These are phyloP conservation scores for Stenichneumon culpator DNA, from an alignment of 2,888 invertebrate species.

Conservation along the genomic window DNA sequence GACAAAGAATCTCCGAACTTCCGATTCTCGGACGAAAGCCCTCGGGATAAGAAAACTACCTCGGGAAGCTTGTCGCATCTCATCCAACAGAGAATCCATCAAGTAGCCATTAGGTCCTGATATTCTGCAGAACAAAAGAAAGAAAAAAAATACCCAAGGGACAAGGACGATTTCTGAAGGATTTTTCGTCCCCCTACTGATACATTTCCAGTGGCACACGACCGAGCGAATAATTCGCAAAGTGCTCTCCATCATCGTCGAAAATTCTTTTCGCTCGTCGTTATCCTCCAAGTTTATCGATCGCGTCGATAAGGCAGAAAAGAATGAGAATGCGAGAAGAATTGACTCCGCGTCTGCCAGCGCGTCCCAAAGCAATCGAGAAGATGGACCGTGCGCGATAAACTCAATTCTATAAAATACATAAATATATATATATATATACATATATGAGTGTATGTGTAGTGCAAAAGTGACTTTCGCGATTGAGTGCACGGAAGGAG, in stretches of 20 bases:
- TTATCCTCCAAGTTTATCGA: background rate
- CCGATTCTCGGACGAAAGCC: background rate
- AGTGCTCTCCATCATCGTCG: constrained; percentile 1
- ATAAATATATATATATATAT: background rate
- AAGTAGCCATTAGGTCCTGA: constrained; percentile 42
- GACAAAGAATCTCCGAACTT: constrained; percentile 3
- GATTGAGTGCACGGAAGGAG: constrained; percentile 43
- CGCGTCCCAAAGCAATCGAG: constrained; percentile 21
- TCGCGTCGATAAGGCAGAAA: background rate
- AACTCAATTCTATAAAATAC: constrained; percentile 11
- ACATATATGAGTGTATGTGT: background rate
- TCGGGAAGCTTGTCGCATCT: constrained; percentile 42
- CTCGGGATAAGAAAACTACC: constrained; percentile 29
- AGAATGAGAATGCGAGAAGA: constrained; percentile 10
- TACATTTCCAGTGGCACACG: background rate
- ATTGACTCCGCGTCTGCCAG: background rate
- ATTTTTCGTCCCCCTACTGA: background rate
- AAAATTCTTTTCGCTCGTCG: constrained; percentile 17
- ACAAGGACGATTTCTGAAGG: background rate
- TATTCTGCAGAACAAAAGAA: background rate
- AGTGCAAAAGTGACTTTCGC: background rate
- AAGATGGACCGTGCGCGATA: constrained; percentile 31
- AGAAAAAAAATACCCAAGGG: background rate
- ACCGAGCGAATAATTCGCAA: constrained; percentile 18
- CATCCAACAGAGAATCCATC: constrained; percentile 41